phyloP scores from a whole-genome alignment of 2,888 invertebrate species.

The Eupithecia abbreviata region DNA sequence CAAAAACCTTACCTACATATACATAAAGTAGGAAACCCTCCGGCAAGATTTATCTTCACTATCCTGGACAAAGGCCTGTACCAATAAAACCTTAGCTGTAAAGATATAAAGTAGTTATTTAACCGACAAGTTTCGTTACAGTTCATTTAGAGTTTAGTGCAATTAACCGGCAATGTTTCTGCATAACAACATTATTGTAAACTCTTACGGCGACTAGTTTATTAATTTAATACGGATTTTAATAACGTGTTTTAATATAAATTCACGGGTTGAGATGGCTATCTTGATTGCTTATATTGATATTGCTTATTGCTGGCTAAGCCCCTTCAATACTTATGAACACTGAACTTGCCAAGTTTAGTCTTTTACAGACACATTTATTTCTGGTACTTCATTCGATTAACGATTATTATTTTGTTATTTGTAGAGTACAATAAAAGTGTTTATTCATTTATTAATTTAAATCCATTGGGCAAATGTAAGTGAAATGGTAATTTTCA shows the following conservation, averaged over 20 bases:
- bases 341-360: not conserved
- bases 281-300: slow-evolving; percentile 31
- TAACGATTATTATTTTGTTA: not conserved
- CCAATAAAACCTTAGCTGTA: slow-evolving; percentile 54
- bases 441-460: not conserved
- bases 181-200: slow-evolving; percentile 53
- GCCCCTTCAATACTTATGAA: not conserved
- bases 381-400: not conserved
- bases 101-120: slow-evolving; percentile 50
- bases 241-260: slow-evolving; percentile 33
- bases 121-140: slow-evolving; percentile 39
- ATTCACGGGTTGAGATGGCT: slow-evolving; percentile 25
- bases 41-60: slow-evolving; percentile 37
- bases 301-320: slow-evolving; percentile 19
- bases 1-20: not conserved
- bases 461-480: too few relatives aligned
- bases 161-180: slow-evolving; percentile 53
- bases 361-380: not conserved
- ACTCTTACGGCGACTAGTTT: slow-evolving; percentile 44
- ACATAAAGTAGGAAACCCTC: slow-evolving; percentile 1
- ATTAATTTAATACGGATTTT: slow-evolving; percentile 46
- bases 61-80: slow-evolving; percentile 66
- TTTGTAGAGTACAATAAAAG: not conserved
- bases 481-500: not conserved
- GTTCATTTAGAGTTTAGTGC: slow-evolving; percentile 47